These are phyloP conservation scores for Glossosoma conforme DNA, from an alignment of 1,140 invertebrate species.

Conservation along the genomic window DNA sequence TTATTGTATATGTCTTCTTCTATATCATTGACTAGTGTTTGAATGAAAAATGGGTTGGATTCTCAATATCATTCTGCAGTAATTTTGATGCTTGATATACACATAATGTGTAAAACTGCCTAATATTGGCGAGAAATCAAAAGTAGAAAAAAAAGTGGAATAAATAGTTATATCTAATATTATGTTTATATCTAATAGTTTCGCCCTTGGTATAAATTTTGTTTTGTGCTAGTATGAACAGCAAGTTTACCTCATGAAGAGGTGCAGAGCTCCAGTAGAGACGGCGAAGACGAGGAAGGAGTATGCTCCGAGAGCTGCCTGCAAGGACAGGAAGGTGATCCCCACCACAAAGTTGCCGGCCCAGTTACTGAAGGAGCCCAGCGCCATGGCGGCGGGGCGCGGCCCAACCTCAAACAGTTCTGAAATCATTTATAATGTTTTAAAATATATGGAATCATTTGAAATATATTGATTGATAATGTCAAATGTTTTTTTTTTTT, in stretches of 20 bases:
- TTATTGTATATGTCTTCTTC: too few species aligned
- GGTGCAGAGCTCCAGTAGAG: constrained; percentile 53
- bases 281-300: constrained; percentile 67
- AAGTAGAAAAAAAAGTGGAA: constrained; percentile 15
- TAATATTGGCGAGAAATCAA: constrained; percentile 14
- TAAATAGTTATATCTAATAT: constrained; percentile 33
- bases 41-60: too few species aligned
- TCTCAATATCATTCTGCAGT: too few species aligned
- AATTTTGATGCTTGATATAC: too few species aligned
- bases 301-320: constrained; percentile 58
- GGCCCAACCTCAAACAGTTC: constrained; percentile 87
- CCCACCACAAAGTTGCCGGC: constrained; percentile 84
- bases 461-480: too few species aligned
- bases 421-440: constrained; percentile 33
- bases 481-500: too few species aligned
- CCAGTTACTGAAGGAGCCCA: constrained; percentile 88
- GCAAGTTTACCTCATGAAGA: constrained; percentile 56
- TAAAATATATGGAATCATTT: too few species aligned
- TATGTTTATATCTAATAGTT: constrained; percentile 5
- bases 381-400: constrained; percentile 77
- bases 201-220: not conserved
- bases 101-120: too few species aligned
- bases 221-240: not conserved
- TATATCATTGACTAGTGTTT: too few species aligned
- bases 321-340: constrained; percentile 69